Conservation (phyloP, 2,888 invertebrate genomes). For the Pimpla rufipes region DNA sequence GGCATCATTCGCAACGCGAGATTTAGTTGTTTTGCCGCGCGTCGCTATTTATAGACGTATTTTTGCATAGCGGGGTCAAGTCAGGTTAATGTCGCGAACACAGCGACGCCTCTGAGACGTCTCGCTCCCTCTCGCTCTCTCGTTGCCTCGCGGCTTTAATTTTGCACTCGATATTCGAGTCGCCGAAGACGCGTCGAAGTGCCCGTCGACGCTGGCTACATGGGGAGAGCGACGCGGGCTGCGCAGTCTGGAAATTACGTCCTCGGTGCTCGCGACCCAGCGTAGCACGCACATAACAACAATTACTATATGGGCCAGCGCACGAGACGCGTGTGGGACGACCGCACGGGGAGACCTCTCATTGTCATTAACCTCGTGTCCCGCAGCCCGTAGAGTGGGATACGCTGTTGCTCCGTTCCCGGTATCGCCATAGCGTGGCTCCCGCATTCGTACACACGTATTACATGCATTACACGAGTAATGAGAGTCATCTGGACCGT, state of each 20-base stretch:
- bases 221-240: constrained; percentile 9
- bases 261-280: constrained; percentile 61
- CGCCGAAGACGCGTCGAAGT: neutral
- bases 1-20: neutral
- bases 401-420: neutral
- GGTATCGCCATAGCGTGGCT: constrained; percentile 23
- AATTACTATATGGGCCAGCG: constrained; percentile 77
- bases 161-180: neutral
- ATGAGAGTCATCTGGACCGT: no score
- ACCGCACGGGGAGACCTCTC: constrained; percentile 67
- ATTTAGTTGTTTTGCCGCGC: constrained; percentile 1
- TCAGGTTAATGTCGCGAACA: neutral
- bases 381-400: constrained; percentile 37
- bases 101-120: no score
- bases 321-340: constrained; percentile 73
- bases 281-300: constrained; percentile 64
- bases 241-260: constrained; percentile 57
- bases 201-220: neutral
- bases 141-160: neutral
- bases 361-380: constrained; percentile 77
- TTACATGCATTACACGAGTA: no score
- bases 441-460: neutral
- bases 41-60: neutral
- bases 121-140: no score
- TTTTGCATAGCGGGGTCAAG: neutral